Evolutionary conservation across 2,888 invertebrate genomes (phyloP).

Genomic region (Drosophila borborema): DNA sequence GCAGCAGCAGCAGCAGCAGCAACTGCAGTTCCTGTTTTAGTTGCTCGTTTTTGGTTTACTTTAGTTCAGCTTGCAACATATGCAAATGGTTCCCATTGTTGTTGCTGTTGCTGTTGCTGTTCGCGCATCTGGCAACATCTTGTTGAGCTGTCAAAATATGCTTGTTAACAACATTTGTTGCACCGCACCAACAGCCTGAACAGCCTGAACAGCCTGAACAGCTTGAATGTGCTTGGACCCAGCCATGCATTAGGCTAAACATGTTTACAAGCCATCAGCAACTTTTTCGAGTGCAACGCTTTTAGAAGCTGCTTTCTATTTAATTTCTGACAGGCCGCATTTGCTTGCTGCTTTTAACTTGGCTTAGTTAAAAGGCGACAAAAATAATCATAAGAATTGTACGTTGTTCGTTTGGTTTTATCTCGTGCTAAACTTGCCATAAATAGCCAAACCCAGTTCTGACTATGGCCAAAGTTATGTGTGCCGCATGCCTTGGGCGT

Average conservation of each 20-base stretch:
- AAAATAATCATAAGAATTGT: conserved; percentile 73
- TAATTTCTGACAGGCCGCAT: conserved; percentile 74
- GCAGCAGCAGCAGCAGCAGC: conserved; percentile 11
- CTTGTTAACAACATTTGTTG: conserved; percentile 79
- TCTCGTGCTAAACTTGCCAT: conserved; percentile 72
- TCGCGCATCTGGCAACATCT: conserved; percentile 80
- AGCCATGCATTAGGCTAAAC: conserved; percentile 73
- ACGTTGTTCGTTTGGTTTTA: conserved; percentile 52
- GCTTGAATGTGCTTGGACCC: conserved; percentile 29
- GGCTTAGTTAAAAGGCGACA: conserved; percentile 67
- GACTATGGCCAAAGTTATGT: conserved; percentile 31
- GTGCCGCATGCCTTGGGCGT: conserved; percentile 63
- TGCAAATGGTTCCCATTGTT: conserved; percentile 42
- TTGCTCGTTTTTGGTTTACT: conserved; percentile 51
- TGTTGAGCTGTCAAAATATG: conserved; percentile 80
- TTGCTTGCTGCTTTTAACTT: conserved; percentile 26
- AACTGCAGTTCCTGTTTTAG: conserved; percentile 43
- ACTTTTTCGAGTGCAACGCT: conserved; percentile 63
- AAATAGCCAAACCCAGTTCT: conserved; percentile 61
- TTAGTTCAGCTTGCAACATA: conserved; percentile 48
- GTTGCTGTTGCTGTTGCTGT: conserved; percentile 43
- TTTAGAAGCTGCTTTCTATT: conserved; percentile 71
- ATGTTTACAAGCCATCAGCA: conserved; percentile 72
- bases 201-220: conserved; percentile 32
- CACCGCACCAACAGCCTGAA: conserved; percentile 63